These are phyloP conservation scores for Chauna torquata DNA, from an alignment of 2,113 vertebrate species.

Conservation along the genomic window DNA sequence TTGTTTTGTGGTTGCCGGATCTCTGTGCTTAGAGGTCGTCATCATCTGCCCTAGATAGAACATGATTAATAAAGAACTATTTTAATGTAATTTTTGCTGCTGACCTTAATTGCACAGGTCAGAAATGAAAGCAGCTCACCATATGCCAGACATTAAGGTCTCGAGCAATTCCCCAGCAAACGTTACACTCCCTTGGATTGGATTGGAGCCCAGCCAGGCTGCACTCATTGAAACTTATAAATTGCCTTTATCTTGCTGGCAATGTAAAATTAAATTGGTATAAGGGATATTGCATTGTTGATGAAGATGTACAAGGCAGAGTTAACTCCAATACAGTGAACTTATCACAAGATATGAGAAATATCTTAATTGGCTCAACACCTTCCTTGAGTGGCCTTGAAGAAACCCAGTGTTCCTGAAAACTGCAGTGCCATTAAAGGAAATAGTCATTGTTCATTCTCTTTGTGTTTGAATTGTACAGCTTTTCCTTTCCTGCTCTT, in stretches of 20 bases:
- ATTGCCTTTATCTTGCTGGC: conserved; percentile 70
- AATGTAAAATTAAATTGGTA: conserved; percentile 66
- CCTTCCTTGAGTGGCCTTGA: conserved; percentile 36
- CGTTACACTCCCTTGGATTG: conserved; percentile 55
- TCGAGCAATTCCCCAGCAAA: conserved; percentile 62
- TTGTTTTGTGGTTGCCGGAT: conserved; percentile 9
- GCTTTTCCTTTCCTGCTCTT: background rate
- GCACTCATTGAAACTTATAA: conserved; percentile 65
- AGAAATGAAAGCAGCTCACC: conserved; percentile 65
- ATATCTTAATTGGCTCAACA: conserved; percentile 59
- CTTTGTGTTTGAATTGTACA: background rate
- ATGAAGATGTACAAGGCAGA: conserved; percentile 66
- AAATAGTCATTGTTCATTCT: conserved; percentile 8
- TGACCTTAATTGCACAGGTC: conserved; percentile 69
- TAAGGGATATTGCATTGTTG: conserved; percentile 65
- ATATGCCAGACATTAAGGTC: conserved; percentile 70
- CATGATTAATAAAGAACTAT: conserved; percentile 64
- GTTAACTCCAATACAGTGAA: conserved; percentile 52
- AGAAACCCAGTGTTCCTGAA: conserved; percentile 33
- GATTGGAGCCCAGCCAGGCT: conserved; percentile 60
- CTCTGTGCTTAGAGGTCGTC: conserved; percentile 43
- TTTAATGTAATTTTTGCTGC: conserved; percentile 62
- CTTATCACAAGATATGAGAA: conserved; percentile 34
- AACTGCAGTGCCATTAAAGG: conserved; percentile 10
- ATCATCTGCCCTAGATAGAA: conserved; percentile 49